Percentiles rank a stretch among this genome's conserved stretches.
Evolutionary conservation across 1,140 invertebrate genomes (phyloP).

Genomic region (Tyrophagus putrescentiae): DNA sequence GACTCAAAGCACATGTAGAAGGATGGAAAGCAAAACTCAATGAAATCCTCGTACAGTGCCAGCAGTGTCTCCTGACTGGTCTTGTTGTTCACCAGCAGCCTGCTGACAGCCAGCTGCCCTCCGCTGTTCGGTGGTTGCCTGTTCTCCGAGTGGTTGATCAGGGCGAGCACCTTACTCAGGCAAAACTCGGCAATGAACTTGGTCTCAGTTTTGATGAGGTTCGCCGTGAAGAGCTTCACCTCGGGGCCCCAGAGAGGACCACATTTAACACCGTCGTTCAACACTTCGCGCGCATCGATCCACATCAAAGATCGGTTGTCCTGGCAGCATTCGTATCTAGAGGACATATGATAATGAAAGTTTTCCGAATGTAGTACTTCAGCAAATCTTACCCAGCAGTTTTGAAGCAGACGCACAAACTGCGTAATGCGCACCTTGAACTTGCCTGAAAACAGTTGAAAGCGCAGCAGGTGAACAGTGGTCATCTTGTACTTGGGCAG

Average conservation of each 20-base stretch:
- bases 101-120: not conserved
- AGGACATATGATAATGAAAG: not conserved
- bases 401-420: not conserved
- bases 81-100: not conserved
- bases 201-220: not conserved
- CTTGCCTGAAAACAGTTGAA: not conserved
- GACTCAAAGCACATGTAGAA: not conserved
- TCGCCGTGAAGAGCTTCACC: not conserved
- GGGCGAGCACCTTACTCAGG: not conserved
- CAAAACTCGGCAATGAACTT: not conserved
- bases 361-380: not conserved
- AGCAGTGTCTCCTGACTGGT: not conserved
- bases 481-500: not conserved
- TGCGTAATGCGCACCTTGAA: not conserved
- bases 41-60: not conserved
- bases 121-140: not conserved
- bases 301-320: not conserved
- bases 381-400: not conserved
- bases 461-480: not conserved
- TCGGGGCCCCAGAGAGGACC: not conserved
- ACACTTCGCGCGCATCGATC: no score
- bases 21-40: not conserved
- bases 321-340: slow-evolving; percentile 2
- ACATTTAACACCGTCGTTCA: not conserved
- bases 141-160: not conserved